phyloP scores from a whole-genome alignment of 1,140 invertebrate species.

The Psilanteris sp. region DNA sequence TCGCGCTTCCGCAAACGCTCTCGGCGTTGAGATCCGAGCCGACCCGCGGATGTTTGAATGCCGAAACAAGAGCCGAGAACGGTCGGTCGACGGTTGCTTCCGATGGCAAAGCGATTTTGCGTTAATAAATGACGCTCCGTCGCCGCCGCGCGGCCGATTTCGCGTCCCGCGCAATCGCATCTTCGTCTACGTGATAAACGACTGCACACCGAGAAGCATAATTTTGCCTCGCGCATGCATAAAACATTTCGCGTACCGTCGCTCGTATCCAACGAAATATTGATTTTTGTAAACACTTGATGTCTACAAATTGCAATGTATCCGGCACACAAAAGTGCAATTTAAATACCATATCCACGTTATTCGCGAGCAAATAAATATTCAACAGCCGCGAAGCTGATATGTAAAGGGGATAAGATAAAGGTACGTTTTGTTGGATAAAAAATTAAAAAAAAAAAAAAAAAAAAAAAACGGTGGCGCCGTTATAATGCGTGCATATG shows the following conservation, averaged over 20 bases:
- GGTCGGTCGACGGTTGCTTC: too few species aligned
- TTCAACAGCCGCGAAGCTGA: conserved; percentile 14
- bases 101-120: too few species aligned
- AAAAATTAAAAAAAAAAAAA: conserved; percentile 13
- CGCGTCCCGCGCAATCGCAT: conserved; percentile 53
- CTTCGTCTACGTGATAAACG: conserved; percentile 59
- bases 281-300: conserved; percentile 1
- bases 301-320: neutral
- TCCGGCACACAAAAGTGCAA: neutral
- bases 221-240: conserved; percentile 27
- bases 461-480: conserved; percentile 29
- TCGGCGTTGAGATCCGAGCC: too few species aligned
- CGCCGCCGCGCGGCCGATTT: too few species aligned
- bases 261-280: neutral
- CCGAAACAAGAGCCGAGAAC: too few species aligned
- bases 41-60: too few species aligned
- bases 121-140: too few species aligned
- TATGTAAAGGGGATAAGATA: conserved; percentile 4
- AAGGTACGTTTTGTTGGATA: neutral
- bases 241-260: conserved; percentile 9
- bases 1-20: too few species aligned
- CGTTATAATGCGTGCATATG: too few species aligned
- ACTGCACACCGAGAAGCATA: too few species aligned
- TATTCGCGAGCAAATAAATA: conserved; percentile 5
- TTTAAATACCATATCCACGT: conserved; percentile 15